Conservation (phyloP, 2,113 vertebrate genomes). For the Nannospalax galili region DNA sequence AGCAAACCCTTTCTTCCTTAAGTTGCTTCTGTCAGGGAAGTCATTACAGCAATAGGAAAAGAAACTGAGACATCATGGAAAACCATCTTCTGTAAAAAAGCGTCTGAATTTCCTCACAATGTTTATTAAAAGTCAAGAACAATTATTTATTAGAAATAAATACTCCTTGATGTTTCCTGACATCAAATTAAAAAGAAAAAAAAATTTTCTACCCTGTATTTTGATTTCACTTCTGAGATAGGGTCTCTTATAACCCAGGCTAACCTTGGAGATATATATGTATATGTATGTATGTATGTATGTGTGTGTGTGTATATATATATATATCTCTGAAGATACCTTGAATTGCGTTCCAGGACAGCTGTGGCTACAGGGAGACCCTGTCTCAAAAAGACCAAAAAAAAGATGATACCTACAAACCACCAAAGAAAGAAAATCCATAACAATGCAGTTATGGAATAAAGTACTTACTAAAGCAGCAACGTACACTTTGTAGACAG, state of each 20-base stretch:
- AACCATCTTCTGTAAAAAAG: background rate
- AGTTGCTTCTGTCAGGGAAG: background rate
- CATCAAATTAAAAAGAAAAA: background rate
- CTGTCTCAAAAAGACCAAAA: too few species aligned
- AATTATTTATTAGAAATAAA: background rate
- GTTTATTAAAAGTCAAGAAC: background rate
- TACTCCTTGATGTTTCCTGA: background rate
- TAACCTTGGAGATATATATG: too few species aligned
- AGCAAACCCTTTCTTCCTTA: too few species aligned
- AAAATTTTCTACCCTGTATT: background rate
- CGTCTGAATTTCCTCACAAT: background rate
- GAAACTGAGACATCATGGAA: background rate
- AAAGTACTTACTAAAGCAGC: conserved; percentile 93
- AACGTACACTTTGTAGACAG: conserved; percentile 96
- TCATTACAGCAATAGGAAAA: background rate
- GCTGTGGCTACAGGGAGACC: too few species aligned
- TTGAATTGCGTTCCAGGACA: too few species aligned
- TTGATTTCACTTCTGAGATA: background rate
- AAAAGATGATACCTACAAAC: background rate
- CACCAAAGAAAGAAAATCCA: background rate
- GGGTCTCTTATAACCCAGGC: background rate
- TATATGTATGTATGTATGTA: too few species aligned
- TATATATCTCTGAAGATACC: too few species aligned
- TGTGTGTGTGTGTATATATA: too few species aligned
- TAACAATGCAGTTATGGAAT: conserved; percentile 6